phyloP scores from a whole-genome alignment of 1,140 invertebrate species.

The Dryas iulia region DNA sequence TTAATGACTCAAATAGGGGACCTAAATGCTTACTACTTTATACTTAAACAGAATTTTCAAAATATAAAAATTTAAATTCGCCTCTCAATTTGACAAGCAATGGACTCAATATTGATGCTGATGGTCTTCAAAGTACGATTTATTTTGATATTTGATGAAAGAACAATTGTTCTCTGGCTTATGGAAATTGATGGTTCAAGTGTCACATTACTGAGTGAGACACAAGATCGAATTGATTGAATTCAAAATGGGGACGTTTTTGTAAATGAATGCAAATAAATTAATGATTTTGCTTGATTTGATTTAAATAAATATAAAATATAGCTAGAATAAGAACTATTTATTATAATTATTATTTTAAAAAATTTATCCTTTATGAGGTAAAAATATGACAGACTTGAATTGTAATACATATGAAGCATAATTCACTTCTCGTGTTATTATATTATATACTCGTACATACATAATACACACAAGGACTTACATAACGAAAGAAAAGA shows the following conservation, averaged over 20 bases:
- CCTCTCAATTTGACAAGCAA: conserved; percentile 33
- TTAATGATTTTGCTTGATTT: background rate
- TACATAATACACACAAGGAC: background rate
- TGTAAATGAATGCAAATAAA: conserved; percentile 10
- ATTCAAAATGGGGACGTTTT: conserved; percentile 9
- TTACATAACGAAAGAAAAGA: background rate
- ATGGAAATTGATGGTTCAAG: conserved; percentile 37
- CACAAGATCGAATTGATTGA: conserved; percentile 26
- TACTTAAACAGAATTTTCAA: conserved; percentile 10
- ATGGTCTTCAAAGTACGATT: conserved; percentile 40
- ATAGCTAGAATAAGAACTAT: no score
- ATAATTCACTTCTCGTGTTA: background rate
- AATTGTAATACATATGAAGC: no score
- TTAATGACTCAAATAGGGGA: conserved; percentile 58
- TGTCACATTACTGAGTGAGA: conserved; percentile 34
- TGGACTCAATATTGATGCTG: conserved; percentile 33
- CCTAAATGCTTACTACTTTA: conserved; percentile 18
- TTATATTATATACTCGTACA: background rate
- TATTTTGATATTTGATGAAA: conserved; percentile 29
- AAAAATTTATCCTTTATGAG: no score
- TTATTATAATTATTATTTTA: no score
- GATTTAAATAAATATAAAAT: background rate
- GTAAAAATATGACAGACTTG: no score
- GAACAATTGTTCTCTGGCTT: conserved; percentile 35
- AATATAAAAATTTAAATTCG: no score